Evolutionary conservation across 2,113 vertebrate genomes (phyloP), one percentile per base, ranked within the genome.

Genomic region (Vulpes lagopus): DNA sequence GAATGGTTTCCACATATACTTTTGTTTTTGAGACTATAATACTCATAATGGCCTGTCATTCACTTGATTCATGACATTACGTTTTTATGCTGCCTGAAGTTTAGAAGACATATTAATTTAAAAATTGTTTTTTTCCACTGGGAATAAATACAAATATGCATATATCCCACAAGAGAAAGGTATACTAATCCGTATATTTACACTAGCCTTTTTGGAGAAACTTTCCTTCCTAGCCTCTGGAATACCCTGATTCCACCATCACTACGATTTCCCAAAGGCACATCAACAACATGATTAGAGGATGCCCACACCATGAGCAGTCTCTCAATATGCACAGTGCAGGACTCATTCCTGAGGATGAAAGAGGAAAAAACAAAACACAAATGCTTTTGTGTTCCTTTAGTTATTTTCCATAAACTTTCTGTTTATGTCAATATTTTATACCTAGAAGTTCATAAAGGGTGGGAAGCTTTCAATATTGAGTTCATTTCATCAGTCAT

Each of bases 251-350:
- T 38, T 86, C 5, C 20, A 57, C 5, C 11, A 5, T 32, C 53
- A n/a, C n/a, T 14, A 67, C 19, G 1, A 19, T 20, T 81, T 87
- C 30, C 59, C 10, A 5, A 93, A 62, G 22, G 11, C 11, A 76
- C 55, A 7, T 9, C 14, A 19, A 11, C 14, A 19, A 11, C n/a
- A 5, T 22, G 32, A 20, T 16, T 14, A 6, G 16, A 49, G 35
- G 32, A 78, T 5, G 0, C 1, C 32, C 1, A 53, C 5, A 35
- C 15, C 17, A 11, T 5, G 32, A 51, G 30, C 11, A n/a, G 15
- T 25, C 2, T 30, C 76, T 51, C 17, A 23, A 7, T 0, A 6
- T 7, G 1, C 8, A 16, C 10, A 22, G 1, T 11, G 8, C 5
- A 27, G 49, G 49, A 55, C 55, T 53, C n/a, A n/a, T n/a, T 65